Evolutionary conservation across 1,140 invertebrate species (phyloP), one percentile per base, ranked within the genome.

Genomic region (Papilio polyxenes): DNA sequence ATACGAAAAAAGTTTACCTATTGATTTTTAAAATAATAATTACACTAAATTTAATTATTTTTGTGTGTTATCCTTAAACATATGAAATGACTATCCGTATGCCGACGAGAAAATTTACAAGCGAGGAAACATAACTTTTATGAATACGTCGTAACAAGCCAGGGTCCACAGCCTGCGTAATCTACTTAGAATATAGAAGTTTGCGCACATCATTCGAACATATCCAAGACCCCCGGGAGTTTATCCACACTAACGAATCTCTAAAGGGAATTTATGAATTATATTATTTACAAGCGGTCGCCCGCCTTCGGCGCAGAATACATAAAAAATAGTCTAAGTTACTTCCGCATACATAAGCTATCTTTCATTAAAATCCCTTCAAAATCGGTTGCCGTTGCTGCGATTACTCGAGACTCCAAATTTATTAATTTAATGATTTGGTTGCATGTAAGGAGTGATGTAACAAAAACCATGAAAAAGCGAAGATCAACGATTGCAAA

Each of bases 121-220:
- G 65, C 23, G 31, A 69, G 65, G 13, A 69, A 37, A 72, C 65
- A 72, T 72, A 72, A 72, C 31, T 72, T 37, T 13, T 72, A 72
- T 72, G 65, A 72, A 72, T 72, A 17, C 23, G 31, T 6, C 65
- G 31, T 72, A 72, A 72, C 65, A 72, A 72, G 65, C 65, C 13
- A 13, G 31, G 31, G 65, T 72, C 65, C 65, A 10, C 65, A 37
- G 65, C 31, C 20, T 31, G 62, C 5, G 23, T 72, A 72, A 72
- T 72, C 65, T 72, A 72, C 37, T 72, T 72, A 72, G 65, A 72
- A 72, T 31, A 13, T 5, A 37, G 65, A 72, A 72, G 65, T 72
- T 72, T 72, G 65, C 15, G 31, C 31, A 72, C 31, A 4, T 72
- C 65, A 37, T 15, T 72, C 13, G 65, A 72, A 72, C 65, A 72